Evolutionary conservation across 1,140 invertebrate species (phyloP).

Genomic region (Euura lappo): DNA sequence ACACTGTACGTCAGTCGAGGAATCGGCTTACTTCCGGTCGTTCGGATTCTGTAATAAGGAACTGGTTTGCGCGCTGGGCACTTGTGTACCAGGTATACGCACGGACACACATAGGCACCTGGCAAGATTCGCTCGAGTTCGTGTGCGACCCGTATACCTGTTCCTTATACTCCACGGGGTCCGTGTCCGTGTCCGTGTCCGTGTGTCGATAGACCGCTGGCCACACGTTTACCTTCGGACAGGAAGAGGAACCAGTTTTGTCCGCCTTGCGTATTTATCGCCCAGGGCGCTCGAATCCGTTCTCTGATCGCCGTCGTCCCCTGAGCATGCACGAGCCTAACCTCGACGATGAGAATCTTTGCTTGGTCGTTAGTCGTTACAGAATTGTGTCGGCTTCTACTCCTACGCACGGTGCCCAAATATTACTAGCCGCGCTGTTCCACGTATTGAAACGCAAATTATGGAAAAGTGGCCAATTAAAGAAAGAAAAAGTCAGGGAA

Average conservation of each 20-base stretch:
- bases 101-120: too few relatives aligned
- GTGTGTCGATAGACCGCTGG: background rate
- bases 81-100: background rate
- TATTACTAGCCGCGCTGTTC: too few relatives aligned
- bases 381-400: too few relatives aligned
- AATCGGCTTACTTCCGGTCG: constrained; percentile 3
- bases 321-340: too few relatives aligned
- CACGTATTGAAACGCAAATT: too few relatives aligned
- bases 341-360: too few relatives aligned
- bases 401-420: too few relatives aligned
- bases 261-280: constrained; percentile 1
- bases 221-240: constrained; percentile 2
- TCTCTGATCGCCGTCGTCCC: background rate
- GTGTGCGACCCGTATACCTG: background rate
- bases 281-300: constrained; percentile 2
- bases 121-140: background rate
- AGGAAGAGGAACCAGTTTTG: constrained; percentile 2
- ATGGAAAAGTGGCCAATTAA: too few relatives aligned
- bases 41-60: constrained; percentile 4
- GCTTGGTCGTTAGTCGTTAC: too few relatives aligned
- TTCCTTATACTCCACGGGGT: background rate
- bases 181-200: background rate
- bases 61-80: background rate
- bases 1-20: background rate
- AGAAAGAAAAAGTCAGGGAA: too few relatives aligned